Evolutionary conservation across 2,888 invertebrate genomes (phyloP).

Genomic region (Lissocephala sabroskyi): DNA sequence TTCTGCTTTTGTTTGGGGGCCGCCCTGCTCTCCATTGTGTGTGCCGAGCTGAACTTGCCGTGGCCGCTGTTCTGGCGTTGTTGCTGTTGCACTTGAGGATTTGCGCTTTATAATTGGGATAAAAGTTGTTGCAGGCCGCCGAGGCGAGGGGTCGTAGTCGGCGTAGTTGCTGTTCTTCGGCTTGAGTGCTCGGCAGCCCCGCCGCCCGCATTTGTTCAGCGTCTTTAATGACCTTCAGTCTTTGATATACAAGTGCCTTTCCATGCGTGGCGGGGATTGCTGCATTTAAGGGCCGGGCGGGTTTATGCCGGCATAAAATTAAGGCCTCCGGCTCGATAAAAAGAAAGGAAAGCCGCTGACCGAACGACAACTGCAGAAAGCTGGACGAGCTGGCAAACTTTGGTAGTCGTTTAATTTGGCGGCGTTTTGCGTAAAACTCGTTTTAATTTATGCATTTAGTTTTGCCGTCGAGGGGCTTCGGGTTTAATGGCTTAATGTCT

Average conservation of each 20-base stretch:
- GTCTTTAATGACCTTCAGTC: slow-evolving; percentile 56
- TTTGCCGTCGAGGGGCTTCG: slow-evolving; percentile 34
- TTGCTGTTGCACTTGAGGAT: slow-evolving; percentile 53
- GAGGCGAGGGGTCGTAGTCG: no score
- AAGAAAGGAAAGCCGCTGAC: no score
- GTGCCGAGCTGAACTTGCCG: no score
- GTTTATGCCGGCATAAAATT: slow-evolving; percentile 8
- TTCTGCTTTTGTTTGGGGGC: slow-evolving; percentile 24
- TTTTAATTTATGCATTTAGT: slow-evolving; percentile 63
- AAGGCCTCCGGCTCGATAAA: slow-evolving; percentile 9
- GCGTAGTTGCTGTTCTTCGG: no score
- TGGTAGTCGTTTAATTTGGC: slow-evolving; percentile 1
- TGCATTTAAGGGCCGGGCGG: slow-evolving; percentile 15
- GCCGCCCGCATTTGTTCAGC: no score
- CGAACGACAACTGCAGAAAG: slow-evolving; percentile 27
- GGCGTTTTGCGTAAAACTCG: slow-evolving; percentile 20
- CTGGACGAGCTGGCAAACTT: not conserved
- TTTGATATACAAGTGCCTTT: slow-evolving; percentile 44
- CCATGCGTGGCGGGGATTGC: slow-evolving; percentile 46
- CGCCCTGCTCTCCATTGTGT: slow-evolving; percentile 36
- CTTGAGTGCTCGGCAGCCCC: no score
- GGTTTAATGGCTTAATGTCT: slow-evolving; percentile 50
- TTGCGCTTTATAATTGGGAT: slow-evolving; percentile 59
- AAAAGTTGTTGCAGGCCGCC: no score
- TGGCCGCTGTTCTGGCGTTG: slow-evolving; percentile 19